Evolutionary conservation across 2,888 invertebrate species (phyloP), one percentile per base, ranked within the genome.

Genomic region (Ormyrus rosae): DNA sequence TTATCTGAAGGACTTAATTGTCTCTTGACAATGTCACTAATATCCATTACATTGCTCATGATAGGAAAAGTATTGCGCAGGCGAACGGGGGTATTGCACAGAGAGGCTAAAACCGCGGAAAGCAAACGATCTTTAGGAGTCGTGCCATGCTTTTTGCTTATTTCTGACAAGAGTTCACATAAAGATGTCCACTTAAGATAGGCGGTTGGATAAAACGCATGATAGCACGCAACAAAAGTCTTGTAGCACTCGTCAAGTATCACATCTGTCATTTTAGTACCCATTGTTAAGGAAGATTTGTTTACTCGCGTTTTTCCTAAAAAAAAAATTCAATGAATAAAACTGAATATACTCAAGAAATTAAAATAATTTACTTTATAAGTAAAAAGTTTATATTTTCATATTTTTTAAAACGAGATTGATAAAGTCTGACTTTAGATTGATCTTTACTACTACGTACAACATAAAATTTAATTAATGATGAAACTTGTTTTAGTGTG

Each of bases 141-240:
- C 19, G 87, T 88, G 5, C 91, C 90, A 79, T 90, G 88, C 80
- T 92, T 95, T 91, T 94, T 95, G 81, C 94, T 93, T 87, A 94
- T 93, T 88, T 95, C 93, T 50, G 93, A 92, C n/a, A 97, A 91
- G 81, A 97, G 90, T 86, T 96, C 96, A 89, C 98, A 97, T 0
- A 99, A 92, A 87, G 96, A 96, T 83, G 95, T 95, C 98, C 98
- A 98, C 89, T 98, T 98, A 72, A 98, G 92, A 74, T 95, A 95
- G 0, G 97, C 96, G 0, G 98, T 98, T 0, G 99, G 98, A 91
- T 97, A 98, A 91, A 99, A 99, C 0, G 97, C 97, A 90, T 98
- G 97, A 88, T 98, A 99, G 88, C 98, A 98, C 4, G 96, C 93
- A 0, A 97, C 96, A 88, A 98, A 97, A 0, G 98, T 97, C 75